phyloP scores from a whole-genome alignment of 2,888 invertebrate species.

The Xanthia icteritia region DNA sequence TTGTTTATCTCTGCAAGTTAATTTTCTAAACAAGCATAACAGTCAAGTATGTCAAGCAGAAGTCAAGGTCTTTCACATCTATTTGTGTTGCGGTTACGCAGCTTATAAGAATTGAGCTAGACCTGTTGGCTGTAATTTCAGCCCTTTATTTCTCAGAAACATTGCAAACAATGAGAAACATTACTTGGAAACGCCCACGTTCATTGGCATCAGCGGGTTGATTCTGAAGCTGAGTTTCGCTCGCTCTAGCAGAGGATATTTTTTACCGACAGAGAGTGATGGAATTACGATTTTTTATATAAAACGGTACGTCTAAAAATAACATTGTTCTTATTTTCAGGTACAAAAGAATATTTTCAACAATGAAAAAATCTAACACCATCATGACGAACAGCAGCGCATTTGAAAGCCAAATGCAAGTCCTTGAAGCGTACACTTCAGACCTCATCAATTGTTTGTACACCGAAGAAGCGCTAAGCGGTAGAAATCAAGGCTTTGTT shows the following conservation, averaged over 20 bases:
- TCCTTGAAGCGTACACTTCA: constrained; percentile 75
- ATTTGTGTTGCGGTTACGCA: not conserved
- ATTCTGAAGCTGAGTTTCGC: not conserved
- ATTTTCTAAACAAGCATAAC: not conserved
- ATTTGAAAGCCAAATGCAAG: constrained; percentile 69
- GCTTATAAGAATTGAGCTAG: too few species aligned
- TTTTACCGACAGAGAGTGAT: not conserved
- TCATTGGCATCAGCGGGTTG: not conserved
- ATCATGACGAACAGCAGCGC: constrained; percentile 65
- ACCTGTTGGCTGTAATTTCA: not conserved
- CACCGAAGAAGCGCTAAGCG: constrained; percentile 75
- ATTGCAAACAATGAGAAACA: not conserved
- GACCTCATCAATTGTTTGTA: constrained; percentile 84
- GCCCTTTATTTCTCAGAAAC: not conserved
- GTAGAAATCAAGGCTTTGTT: constrained; percentile 75
- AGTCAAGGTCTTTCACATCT: not conserved
- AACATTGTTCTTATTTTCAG: constrained; percentile 67
- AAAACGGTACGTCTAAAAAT: not conserved
- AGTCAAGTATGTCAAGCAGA: not conserved
- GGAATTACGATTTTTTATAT: not conserved
- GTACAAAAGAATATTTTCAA: constrained; percentile 78
- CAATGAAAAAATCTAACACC: constrained; percentile 69
- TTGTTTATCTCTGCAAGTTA: not conserved
- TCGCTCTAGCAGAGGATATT: constrained; percentile 1
- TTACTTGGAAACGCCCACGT: not conserved